A percentile compares a stretch with the other conserved stretches of the same genome.
These are phyloP conservation scores for Ictalurus punctatus DNA, from an alignment of 2,113 vertebrate genomes.

Conservation along the genomic window DNA sequence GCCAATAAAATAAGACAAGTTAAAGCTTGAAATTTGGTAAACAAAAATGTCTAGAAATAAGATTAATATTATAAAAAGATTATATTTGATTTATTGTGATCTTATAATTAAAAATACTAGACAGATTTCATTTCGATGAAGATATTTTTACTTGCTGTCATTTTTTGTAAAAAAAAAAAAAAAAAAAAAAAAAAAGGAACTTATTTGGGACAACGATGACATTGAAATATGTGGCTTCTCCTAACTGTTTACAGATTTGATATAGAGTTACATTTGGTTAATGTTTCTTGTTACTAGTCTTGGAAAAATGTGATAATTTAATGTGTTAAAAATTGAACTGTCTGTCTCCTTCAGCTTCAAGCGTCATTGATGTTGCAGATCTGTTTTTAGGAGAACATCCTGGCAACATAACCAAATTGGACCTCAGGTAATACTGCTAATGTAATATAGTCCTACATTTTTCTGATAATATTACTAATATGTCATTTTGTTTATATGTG, in stretches of 20 bases:
- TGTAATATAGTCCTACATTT: background rate
- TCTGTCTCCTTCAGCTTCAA: conserved; percentile 73
- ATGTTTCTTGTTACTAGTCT: background rate
- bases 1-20: background rate
- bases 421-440: conserved; percentile 81
- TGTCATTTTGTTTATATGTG: background rate
- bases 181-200: background rate
- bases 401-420: conserved; percentile 77
- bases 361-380: conserved; percentile 78
- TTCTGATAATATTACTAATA: background rate
- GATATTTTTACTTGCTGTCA: background rate
- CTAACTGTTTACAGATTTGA: background rate
- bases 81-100: background rate
- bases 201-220: background rate
- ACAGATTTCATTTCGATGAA: background rate
- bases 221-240: background rate
- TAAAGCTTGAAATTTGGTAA: background rate
- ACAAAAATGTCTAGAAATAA: background rate
- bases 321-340: background rate
- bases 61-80: background rate
- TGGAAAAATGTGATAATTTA: background rate
- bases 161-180: background rate
- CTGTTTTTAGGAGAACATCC: conserved; percentile 81
- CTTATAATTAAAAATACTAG: background rate
- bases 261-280: background rate